Evolutionary conservation across 2,888 invertebrate species (phyloP), one percentile per base, ranked within the genome.

Genomic region (Itoplectis maculator): DNA sequence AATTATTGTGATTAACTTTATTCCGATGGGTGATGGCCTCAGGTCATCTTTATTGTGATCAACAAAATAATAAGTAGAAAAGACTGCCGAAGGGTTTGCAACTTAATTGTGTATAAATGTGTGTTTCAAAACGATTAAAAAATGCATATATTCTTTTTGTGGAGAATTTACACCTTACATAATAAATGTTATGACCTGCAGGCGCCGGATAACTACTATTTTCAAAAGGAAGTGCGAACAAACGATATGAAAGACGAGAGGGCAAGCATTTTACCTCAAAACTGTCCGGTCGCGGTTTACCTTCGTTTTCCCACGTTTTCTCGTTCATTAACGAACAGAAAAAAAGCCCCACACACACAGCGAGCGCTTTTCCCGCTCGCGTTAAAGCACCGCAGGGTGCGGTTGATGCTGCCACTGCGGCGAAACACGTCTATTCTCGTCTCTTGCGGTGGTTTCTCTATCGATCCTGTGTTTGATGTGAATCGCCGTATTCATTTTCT

Each of bases 391-490:
- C 54, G 35, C 51, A 35, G 42, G 42, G 29, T 61, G 79, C 49
- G 51, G 76, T 76, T 70, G 15, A 56, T 49, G 35, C 42, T 11
- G 59, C 47, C 40, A 56, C 23, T 18, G 23, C 35, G 49, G 23
- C 35, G 59, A 72, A 66, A 68, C 18, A 35, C 18, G 45, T 59
- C 40, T 35, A 18, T 42, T 49, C 42, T 56, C 45, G 68, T 63
- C 65, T 29, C 40, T 35, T 59, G 56, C 8, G 35, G 65, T 45
- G 56, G 70, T 66, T 70, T 56, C 45, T 47, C 29, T 37, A 75
- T 56, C 65, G 70, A 70, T 63, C 49, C 37, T 23, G 37, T 56
- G 65, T 65, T 75, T 65, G 65, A 65, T 54, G 75, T 47, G 47
- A 45, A 80, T 70, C 47, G 56, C 23, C 23, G 35, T 70, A 40